phyloP scores from a whole-genome alignment of 2,888 invertebrate species.

The Eulithis prunata region DNA sequence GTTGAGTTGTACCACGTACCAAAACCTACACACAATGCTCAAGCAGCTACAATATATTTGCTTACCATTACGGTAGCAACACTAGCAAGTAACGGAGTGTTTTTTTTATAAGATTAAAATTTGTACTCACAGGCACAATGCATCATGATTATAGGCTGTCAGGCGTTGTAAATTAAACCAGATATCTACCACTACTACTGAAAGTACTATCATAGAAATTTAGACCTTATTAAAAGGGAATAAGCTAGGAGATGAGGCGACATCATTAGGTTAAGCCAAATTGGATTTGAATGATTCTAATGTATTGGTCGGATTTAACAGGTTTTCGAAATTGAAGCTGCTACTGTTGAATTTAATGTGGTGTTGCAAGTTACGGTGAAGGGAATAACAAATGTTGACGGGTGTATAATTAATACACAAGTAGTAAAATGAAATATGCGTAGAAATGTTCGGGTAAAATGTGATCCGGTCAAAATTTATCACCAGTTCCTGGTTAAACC shows the following conservation, averaged over 20 bases:
- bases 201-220: slow-evolving; percentile 29
- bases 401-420: slow-evolving; percentile 32
- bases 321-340: slow-evolving; percentile 51
- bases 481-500: neutral
- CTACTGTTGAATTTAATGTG: slow-evolving; percentile 37
- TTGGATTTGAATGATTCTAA: slow-evolving; percentile 52
- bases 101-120: slow-evolving; percentile 56
- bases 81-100: slow-evolving; percentile 52
- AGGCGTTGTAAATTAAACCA: slow-evolving; percentile 54
- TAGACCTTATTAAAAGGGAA: slow-evolving; percentile 36
- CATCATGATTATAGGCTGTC: slow-evolving; percentile 59
- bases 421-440: slow-evolving; percentile 31
- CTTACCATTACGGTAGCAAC: slow-evolving; percentile 50
- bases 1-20: neutral
- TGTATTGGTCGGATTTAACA: slow-evolving; percentile 51
- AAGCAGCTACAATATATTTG: slow-evolving; percentile 29
- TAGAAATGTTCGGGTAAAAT: slow-evolving; percentile 16
- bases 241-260: slow-evolving; percentile 42
- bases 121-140: slow-evolving; percentile 52
- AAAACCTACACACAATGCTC: neutral
- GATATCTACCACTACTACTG: slow-evolving; percentile 24
- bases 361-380: slow-evolving; percentile 35
- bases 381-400: slow-evolving; percentile 36
- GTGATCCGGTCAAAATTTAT: slow-evolving; percentile 1
- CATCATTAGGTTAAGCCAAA: slow-evolving; percentile 46